Conservation (phyloP, 2,888 invertebrate genomes). For the Heliconius ismenius region DNA sequence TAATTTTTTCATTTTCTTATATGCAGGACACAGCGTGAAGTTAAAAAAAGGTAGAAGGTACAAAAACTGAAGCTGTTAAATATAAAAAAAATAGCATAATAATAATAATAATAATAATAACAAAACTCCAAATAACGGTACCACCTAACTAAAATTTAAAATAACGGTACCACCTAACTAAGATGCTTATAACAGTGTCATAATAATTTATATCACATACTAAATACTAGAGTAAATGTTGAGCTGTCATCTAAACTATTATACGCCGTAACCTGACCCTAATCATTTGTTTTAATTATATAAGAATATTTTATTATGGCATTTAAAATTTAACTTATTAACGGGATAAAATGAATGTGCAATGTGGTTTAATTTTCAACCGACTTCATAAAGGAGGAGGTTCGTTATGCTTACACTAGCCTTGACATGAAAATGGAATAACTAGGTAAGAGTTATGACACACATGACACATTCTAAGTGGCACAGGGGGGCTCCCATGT, state of each 20-base stretch:
- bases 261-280: constrained; percentile 20
- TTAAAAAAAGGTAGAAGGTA: too few relatives aligned
- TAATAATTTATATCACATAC: not conserved
- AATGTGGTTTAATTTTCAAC: not conserved
- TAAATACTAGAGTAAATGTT: constrained; percentile 11
- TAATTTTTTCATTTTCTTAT: too few relatives aligned
- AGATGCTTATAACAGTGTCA: constrained; percentile 9
- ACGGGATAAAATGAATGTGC: not conserved
- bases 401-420: too few relatives aligned
- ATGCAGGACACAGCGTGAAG: too few relatives aligned
- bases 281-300: constrained; percentile 1
- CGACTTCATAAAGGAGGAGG: too few relatives aligned
- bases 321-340: not conserved
- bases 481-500: too few relatives aligned
- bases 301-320: not conserved
- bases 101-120: not conserved
- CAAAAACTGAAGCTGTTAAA: too few relatives aligned
- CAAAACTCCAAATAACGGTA: not conserved
- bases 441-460: too few relatives aligned
- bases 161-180: not conserved
- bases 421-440: too few relatives aligned
- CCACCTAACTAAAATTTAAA: not conserved
- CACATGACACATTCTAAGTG: too few relatives aligned
- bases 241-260: not conserved
- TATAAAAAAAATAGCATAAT: too few relatives aligned